Evolutionary conservation across 2,888 invertebrate species (phyloP).

Genomic region (Drosophila recens): DNA sequence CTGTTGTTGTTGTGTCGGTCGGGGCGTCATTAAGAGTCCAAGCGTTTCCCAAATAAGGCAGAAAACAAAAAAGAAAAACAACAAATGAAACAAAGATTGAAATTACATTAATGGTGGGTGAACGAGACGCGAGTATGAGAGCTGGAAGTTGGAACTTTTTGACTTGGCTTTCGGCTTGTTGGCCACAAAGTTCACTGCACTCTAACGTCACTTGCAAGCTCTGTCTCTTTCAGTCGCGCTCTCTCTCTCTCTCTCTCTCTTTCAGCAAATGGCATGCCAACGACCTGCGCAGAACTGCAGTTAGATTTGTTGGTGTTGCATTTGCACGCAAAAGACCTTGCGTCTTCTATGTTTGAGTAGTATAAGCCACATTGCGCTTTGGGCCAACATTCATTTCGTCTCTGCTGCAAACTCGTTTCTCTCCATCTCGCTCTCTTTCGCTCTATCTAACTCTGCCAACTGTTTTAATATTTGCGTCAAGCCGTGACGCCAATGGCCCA

Average conservation of each 20-base stretch:
- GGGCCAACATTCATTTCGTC: conserved; percentile 53
- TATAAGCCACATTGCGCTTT: conserved; percentile 55
- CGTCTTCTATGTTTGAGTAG: conserved; percentile 47
- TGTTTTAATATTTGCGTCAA: conserved; percentile 78
- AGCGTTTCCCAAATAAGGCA: conserved; percentile 66
- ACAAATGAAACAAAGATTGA: conserved; percentile 50
- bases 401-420: conserved; percentile 42
- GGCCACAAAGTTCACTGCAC: conserved; percentile 59
- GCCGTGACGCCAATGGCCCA: conserved; percentile 62
- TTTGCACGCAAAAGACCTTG: conserved; percentile 81
- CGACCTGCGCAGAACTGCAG: conserved; percentile 81
- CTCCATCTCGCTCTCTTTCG: not conserved
- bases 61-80: conserved; percentile 14
- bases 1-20: conserved; percentile 28
- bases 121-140: conserved; percentile 40
- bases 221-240: conserved; percentile 24
- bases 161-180: conserved; percentile 24
- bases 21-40: conserved; percentile 66
- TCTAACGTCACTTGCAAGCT: conserved; percentile 48
- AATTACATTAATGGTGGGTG: conserved; percentile 73
- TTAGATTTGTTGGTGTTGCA: conserved; percentile 64
- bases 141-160: conserved; percentile 8
- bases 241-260: conserved; percentile 13
- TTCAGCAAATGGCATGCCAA: conserved; percentile 61
- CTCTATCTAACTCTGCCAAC: conserved; percentile 44